Evolutionary conservation across 2,888 invertebrate genomes (phyloP).

Genomic region (Melikaiella ostensackeni): DNA sequence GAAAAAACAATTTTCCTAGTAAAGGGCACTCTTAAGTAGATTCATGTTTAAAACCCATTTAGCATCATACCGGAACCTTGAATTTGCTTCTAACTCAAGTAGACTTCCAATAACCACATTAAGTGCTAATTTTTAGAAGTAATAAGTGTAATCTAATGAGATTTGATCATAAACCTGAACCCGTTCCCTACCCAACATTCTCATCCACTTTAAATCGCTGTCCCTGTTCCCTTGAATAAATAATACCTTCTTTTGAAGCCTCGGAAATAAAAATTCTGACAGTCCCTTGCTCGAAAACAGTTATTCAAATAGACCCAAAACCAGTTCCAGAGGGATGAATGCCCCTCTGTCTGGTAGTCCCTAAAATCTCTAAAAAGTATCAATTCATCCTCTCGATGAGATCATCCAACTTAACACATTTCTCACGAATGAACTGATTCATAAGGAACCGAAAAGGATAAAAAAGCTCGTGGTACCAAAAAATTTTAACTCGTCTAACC

Average conservation of each 20-base stretch:
- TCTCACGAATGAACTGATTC: neutral
- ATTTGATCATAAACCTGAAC: neutral
- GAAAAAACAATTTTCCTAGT: neutral
- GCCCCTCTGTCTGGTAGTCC: neutral
- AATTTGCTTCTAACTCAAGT: conserved; percentile 16
- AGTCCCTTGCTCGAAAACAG: neutral
- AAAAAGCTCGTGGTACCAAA: conserved; percentile 29
- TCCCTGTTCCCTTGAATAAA: neutral
- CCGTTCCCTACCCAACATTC: neutral
- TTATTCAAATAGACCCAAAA: conserved; percentile 1
- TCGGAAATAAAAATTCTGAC: neutral
- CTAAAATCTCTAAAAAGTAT: neutral
- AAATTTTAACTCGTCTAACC: neutral
- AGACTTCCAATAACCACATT: neutral
- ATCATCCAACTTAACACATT: neutral
- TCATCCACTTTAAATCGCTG: neutral
- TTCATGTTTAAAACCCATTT: conserved; percentile 17
- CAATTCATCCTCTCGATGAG: neutral
- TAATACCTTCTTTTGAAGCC: neutral
- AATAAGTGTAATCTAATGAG: neutral
- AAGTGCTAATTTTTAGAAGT: conserved; percentile 8
- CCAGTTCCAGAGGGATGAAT: neutral
- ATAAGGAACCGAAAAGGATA: neutral
- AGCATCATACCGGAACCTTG: conserved; percentile 11
- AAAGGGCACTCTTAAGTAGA: conserved; percentile 3